Evolutionary conservation across 2,797 vertebrate genomes (phyloP).

Genomic region (Falco cherrug): DNA sequence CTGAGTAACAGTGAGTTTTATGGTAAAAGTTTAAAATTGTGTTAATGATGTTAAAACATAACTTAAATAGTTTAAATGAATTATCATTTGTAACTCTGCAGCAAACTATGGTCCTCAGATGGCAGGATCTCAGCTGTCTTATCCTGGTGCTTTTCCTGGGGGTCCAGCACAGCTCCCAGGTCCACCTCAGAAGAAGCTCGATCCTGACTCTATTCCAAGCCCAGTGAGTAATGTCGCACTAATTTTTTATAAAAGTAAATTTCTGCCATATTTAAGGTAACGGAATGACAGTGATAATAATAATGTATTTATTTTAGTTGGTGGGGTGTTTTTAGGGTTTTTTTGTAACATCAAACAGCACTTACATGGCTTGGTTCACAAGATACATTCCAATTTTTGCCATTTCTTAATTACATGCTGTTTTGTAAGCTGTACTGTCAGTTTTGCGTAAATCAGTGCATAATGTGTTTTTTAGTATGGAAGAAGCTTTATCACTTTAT

Average conservation of each 20-base stretch:
- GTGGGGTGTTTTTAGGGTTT: background rate
- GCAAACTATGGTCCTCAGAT: slow-evolving; percentile 86
- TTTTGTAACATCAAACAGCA: background rate
- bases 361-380: background rate
- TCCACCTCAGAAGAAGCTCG: slow-evolving; percentile 89
- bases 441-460: background rate
- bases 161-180: slow-evolving; percentile 80
- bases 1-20: background rate
- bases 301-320: background rate
- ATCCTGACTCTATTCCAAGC: slow-evolving; percentile 93
- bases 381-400: background rate
- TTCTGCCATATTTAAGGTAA: background rate
- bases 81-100: slow-evolving; percentile 44
- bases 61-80: background rate
- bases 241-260: background rate
- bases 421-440: background rate
- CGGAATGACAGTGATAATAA: background rate
- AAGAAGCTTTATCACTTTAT: background rate
- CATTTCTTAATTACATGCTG: background rate
- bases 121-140: slow-evolving; percentile 81
- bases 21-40: background rate
- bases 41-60: background rate
- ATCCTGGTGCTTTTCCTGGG: slow-evolving; percentile 82
- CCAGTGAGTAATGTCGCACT: slow-evolving; percentile 80
- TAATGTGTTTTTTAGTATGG: background rate